A percentile compares a stretch with the other conserved stretches of the same genome.
Evolutionary conservation across 2,113 vertebrate genomes (phyloP).

Genomic region (Spheniscus mendiculus): DNA sequence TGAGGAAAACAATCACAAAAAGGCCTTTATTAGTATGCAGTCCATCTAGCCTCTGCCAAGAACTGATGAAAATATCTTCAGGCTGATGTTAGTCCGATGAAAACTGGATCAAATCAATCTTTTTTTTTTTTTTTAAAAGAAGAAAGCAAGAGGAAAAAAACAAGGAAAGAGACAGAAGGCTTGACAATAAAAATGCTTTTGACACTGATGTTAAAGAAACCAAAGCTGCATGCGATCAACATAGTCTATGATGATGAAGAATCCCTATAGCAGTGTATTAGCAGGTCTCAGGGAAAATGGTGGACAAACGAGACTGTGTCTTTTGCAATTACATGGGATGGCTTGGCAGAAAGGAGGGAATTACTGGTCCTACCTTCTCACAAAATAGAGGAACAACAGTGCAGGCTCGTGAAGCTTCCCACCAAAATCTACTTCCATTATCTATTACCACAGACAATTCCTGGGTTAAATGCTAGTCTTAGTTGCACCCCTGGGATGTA

Average conservation of each 20-base stretch:
- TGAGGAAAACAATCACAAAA: conserved; percentile 31
- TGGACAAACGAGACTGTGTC: neutral
- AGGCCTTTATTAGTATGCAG: neutral
- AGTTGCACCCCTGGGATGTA: neutral
- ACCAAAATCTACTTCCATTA: neutral
- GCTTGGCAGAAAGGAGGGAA: neutral
- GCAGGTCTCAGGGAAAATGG: neutral
- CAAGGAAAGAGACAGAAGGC: neutral
- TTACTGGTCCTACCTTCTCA: neutral
- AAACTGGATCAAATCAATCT: neutral
- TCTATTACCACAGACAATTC: neutral
- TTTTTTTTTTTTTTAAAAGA: neutral
- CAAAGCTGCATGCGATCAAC: neutral
- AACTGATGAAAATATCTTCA: conserved; percentile 51
- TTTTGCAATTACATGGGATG: neutral
- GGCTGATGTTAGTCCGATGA: neutral
- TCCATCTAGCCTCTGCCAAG: conserved; percentile 38
- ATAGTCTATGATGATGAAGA: neutral
- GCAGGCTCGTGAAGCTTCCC: neutral
- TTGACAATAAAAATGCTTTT: neutral
- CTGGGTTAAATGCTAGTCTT: neutral
- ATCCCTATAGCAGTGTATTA: neutral
- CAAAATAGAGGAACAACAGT: neutral
- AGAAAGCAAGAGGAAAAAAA: neutral
- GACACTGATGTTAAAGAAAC: neutral